phyloP scores from a whole-genome alignment of 1,140 invertebrate genomes.

The Leptinotarsa lineolata region DNA sequence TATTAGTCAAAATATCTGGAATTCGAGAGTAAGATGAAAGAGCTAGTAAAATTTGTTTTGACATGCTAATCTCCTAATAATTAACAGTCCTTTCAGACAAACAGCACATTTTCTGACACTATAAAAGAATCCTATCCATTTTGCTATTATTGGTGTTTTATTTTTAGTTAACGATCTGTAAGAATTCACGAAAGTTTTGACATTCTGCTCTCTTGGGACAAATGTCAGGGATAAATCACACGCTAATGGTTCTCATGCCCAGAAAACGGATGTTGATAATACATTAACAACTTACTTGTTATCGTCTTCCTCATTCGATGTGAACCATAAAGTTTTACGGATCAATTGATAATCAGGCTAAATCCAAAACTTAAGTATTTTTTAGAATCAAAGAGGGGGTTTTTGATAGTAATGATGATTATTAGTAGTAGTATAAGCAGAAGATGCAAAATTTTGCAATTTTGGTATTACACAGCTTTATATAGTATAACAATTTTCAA shows the following conservation, averaged over 20 bases:
- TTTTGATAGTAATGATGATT: too few relatives aligned
- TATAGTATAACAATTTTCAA: too few relatives aligned
- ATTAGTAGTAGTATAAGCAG: too few relatives aligned
- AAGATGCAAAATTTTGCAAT: too few relatives aligned
- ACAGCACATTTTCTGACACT: slow-evolving; percentile 14
- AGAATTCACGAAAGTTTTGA: slow-evolving; percentile 42
- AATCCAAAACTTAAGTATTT: too few relatives aligned
- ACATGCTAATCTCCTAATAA: slow-evolving; percentile 6
- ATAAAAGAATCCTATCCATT: slow-evolving; percentile 10
- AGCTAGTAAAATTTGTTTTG: slow-evolving; percentile 14
- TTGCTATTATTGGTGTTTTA: slow-evolving; percentile 28
- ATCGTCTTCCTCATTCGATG: neutral
- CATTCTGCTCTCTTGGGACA: slow-evolving; percentile 47
- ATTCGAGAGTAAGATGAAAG: slow-evolving; percentile 12
- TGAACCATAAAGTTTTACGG: neutral
- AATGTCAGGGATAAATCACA: slow-evolving; percentile 50
- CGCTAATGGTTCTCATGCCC: slow-evolving; percentile 43
- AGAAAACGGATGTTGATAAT: slow-evolving; percentile 48
- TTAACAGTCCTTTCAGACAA: slow-evolving; percentile 18
- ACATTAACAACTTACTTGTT: neutral
- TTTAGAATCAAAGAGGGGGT: too few relatives aligned
- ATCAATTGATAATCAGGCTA: too few relatives aligned
- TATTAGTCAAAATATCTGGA: slow-evolving; percentile 7
- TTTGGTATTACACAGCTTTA: too few relatives aligned
- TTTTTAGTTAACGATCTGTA: slow-evolving; percentile 43